Evolutionary conservation across 2,797 vertebrate genomes (phyloP).

Genomic region (Siniperca obscura): DNA sequence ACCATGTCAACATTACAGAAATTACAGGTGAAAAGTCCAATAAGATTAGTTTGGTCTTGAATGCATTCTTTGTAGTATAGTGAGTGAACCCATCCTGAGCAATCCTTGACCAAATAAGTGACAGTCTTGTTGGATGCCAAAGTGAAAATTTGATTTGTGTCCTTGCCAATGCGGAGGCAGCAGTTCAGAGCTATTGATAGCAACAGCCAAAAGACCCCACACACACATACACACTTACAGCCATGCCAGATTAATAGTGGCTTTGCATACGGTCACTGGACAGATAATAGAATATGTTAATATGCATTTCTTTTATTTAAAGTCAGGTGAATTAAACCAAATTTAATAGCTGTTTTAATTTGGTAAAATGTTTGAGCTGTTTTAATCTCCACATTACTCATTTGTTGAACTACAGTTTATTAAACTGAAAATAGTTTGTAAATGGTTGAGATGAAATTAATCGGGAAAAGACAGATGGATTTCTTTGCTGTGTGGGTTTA

Average conservation of each 20-base stretch:
- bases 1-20: background rate
- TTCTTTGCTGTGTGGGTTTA: slow-evolving; percentile 8
- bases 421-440: slow-evolving; percentile 1
- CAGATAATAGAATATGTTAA: background rate
- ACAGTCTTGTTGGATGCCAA: slow-evolving; percentile 13
- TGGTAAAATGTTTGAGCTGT: background rate
- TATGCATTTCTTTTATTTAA: background rate
- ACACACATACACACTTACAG: background rate
- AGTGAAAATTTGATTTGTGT: slow-evolving; percentile 44
- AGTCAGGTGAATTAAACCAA: background rate
- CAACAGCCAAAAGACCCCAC: slow-evolving; percentile 28
- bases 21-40: background rate
- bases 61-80: background rate
- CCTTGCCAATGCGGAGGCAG: background rate
- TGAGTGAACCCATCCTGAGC: background rate
- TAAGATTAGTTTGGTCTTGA: background rate
- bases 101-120: slow-evolving; percentile 16
- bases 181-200: slow-evolving; percentile 36
- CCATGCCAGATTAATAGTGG: background rate
- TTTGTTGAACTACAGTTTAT: background rate
- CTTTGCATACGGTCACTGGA: background rate
- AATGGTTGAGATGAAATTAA: slow-evolving; percentile 6
- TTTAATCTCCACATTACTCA: background rate
- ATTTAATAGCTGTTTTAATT: slow-evolving; percentile 8
- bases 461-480: slow-evolving; percentile 29